Percentiles rank a stretch among this genome's conserved stretches.
Conservation (phyloP, 1,140 invertebrate genomes). For the Thaumatotibia leucotreta region DNA sequence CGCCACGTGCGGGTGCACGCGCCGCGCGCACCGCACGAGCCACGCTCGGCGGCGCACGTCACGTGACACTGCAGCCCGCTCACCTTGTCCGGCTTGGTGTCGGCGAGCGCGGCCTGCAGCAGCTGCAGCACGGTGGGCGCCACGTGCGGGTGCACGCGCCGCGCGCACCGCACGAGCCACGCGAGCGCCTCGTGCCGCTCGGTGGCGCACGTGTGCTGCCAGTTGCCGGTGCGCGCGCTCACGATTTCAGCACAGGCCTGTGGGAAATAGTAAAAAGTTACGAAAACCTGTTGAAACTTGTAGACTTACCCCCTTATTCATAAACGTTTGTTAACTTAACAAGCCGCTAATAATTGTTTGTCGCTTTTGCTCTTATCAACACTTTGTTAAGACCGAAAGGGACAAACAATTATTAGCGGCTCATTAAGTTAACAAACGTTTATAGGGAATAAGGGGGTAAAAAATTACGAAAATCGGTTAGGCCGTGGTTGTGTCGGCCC, state of each 20-base stretch:
- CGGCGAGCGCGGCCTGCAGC: constrained; percentile 86
- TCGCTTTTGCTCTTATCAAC: too few species aligned
- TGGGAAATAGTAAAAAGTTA: too few species aligned
- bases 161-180: constrained; percentile 88
- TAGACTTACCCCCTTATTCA: too few species aligned
- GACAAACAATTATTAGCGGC: too few species aligned
- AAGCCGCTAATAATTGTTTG: not conserved
- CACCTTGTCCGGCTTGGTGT: constrained; percentile 23
- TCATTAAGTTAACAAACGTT: too few species aligned
- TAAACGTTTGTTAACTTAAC: not conserved
- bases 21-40: too few species aligned
- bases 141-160: constrained; percentile 94
- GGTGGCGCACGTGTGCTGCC: constrained; percentile 93
- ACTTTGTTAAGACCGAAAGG: too few species aligned
- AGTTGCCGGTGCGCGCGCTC: constrained; percentile 92
- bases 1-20: too few species aligned
- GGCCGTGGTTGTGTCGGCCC: too few species aligned
- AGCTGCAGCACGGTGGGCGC: constrained; percentile 93
- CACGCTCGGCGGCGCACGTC: too few species aligned
- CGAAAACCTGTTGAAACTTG: not conserved
- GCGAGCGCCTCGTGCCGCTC: constrained; percentile 85
- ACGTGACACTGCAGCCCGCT: not conserved
- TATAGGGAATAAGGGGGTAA: too few species aligned
- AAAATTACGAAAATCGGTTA: too few species aligned
- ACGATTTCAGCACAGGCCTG: constrained; percentile 94